Conservation (phyloP, 2,113 vertebrate species). For the Pholis gunnellus region DNA sequence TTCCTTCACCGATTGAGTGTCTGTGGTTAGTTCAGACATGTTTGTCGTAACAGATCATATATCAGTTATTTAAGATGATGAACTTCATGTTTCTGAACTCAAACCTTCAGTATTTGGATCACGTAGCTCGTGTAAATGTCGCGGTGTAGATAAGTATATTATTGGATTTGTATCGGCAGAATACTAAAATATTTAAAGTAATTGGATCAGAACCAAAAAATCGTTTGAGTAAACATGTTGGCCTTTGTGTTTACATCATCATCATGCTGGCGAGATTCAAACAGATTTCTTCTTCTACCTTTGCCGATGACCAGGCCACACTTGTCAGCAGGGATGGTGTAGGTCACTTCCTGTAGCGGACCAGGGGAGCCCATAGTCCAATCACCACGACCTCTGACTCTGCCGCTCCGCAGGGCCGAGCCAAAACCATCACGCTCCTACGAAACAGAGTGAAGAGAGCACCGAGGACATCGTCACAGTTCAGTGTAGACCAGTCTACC, state of each 20-base stretch:
- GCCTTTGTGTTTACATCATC: not conserved
- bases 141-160: no score
- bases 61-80: no score
- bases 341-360: constrained; percentile 93
- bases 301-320: constrained; percentile 96
- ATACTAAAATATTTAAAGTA: no score
- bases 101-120: no score
- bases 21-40: no score
- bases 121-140: no score
- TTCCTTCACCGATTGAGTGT: no score
- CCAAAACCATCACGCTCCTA: constrained; percentile 94
- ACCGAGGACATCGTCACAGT: not conserved
- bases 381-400: constrained; percentile 89
- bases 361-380: constrained; percentile 91
- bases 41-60: no score
- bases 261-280: not conserved
- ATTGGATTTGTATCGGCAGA: no score
- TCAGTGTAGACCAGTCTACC: not conserved
- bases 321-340: constrained; percentile 94
- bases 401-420: constrained; percentile 80
- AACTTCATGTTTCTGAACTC: no score
- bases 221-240: not conserved
- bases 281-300: constrained; percentile 80
- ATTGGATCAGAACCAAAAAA: no score
- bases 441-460: not conserved